Evolutionary conservation across 2,888 invertebrate genomes (phyloP).

Genomic region (Sabatieria punctata): DNA sequence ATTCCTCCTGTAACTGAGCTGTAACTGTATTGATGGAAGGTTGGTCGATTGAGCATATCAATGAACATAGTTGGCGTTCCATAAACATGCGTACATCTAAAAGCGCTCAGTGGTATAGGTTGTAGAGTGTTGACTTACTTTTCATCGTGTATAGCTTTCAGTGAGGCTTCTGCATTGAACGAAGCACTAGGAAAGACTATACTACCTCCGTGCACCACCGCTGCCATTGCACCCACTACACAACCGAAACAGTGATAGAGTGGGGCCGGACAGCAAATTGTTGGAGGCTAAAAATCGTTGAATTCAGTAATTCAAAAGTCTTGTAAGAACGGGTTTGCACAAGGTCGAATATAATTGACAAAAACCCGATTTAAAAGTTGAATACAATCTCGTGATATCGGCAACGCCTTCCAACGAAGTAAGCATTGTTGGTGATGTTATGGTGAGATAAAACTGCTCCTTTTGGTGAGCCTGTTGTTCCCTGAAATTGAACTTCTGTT

Average conservation of each 20-base stretch:
- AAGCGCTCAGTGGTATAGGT: too few species aligned
- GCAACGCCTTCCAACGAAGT: constrained; percentile 41
- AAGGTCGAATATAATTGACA: too few species aligned
- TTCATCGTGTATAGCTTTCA: constrained; percentile 49
- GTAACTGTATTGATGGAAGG: constrained; percentile 25
- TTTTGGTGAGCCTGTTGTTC: constrained; percentile 59
- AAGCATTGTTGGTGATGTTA: constrained; percentile 53
- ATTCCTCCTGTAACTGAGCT: constrained; percentile 40
- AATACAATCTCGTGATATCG: too few species aligned
- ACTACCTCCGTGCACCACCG: constrained; percentile 39
- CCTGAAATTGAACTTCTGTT: too few species aligned
- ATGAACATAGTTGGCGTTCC: constrained; percentile 76
- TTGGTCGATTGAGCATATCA: constrained; percentile 45
- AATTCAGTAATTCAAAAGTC: too few species aligned
- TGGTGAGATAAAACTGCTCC: constrained; percentile 45
- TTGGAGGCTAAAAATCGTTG: constrained; percentile 25
- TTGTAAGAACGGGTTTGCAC: too few species aligned
- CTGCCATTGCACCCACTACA: constrained; percentile 44
- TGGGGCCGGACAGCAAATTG: constrained; percentile 47
- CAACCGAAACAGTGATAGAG: constrained; percentile 67
- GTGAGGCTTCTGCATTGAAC: constrained; percentile 44
- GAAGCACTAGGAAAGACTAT: constrained; percentile 35
- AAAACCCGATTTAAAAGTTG: too few species aligned
- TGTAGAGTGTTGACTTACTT: too few species aligned
- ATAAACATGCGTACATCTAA: constrained; percentile 51